Percentiles rank a stretch among this genome's conserved stretches.
Conservation (phyloP, 2,888 invertebrate species). For the Dascillus cervinus region DNA sequence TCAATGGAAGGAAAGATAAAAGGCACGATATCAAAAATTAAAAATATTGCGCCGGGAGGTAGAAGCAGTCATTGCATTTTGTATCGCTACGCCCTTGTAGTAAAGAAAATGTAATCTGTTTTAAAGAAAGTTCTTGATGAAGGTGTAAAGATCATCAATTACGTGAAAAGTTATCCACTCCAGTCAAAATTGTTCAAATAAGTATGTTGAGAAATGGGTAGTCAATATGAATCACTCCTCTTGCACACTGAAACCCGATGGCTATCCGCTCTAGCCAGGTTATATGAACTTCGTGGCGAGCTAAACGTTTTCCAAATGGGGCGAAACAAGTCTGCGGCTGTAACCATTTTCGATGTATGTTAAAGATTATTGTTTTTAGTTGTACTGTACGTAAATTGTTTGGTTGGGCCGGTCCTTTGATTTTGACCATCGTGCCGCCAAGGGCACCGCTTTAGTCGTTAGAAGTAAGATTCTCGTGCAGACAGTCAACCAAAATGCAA, state of each 20-base stretch:
- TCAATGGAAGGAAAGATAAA: no score
- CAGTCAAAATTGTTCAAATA: conserved; percentile 3
- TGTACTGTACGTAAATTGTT: no score
- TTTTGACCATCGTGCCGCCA: no score
- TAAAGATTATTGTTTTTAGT: no score
- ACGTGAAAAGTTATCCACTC: not conserved
- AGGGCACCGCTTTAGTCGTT: no score
- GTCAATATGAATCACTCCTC: conserved; percentile 1
- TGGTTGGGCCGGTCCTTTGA: no score
- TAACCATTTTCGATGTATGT: conserved; percentile 1
- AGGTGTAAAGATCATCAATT: conserved; percentile 3
- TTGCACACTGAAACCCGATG: conserved; percentile 3
- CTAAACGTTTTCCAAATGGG: conserved; percentile 1
- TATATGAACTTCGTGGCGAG: conserved; percentile 4
- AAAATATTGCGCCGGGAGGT: no score
- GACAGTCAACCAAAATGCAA: no score
- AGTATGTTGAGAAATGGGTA: conserved; percentile 2
- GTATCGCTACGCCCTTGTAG: conserved; percentile 9
- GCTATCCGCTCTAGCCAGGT: conserved; percentile 3
- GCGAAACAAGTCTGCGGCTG: conserved; percentile 1
- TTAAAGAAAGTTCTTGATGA: conserved; percentile 5
- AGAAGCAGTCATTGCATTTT: conserved; percentile 10
- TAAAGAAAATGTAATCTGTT: conserved; percentile 4
- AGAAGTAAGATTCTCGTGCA: no score
- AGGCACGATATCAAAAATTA: no score